phyloP scores from a whole-genome alignment of 2,797 vertebrate genomes.

The Mareca strepera region DNA sequence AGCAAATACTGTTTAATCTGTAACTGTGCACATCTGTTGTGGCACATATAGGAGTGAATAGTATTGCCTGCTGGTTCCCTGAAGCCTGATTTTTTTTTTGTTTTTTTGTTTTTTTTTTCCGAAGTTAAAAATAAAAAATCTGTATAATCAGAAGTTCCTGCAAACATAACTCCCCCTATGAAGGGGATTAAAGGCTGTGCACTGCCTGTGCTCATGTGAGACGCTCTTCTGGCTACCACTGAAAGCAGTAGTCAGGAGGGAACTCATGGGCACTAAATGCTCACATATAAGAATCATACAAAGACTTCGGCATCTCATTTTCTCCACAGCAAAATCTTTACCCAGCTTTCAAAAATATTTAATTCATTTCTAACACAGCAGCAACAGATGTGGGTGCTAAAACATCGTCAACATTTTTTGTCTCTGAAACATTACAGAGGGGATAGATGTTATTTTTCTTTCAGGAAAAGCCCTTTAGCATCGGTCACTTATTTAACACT shows the following conservation, averaged over 20 bases:
- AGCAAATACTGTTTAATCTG: neutral
- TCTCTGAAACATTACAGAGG: neutral
- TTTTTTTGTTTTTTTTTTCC: neutral
- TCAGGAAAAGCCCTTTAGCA: neutral
- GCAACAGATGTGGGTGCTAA: neutral
- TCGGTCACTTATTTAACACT: neutral
- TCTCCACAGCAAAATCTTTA: neutral
- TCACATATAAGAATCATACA: neutral
- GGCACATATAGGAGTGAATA: neutral
- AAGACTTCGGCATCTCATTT: neutral
- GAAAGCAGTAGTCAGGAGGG: neutral
- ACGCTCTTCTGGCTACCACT: neutral
- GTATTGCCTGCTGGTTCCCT: neutral
- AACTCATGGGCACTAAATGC: neutral
- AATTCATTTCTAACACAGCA: neutral
- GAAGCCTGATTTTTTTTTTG: neutral
- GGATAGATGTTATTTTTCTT: neutral
- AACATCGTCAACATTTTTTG: neutral
- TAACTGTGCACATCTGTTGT: neutral
- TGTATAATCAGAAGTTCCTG: neutral
- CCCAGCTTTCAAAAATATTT: neutral
- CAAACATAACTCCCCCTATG: neutral
- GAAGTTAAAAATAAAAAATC: neutral
- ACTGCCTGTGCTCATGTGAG: neutral
- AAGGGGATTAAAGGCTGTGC: neutral